Conservation (phyloP, 2,888 invertebrate genomes). For the Nemotelus nigrinus region DNA sequence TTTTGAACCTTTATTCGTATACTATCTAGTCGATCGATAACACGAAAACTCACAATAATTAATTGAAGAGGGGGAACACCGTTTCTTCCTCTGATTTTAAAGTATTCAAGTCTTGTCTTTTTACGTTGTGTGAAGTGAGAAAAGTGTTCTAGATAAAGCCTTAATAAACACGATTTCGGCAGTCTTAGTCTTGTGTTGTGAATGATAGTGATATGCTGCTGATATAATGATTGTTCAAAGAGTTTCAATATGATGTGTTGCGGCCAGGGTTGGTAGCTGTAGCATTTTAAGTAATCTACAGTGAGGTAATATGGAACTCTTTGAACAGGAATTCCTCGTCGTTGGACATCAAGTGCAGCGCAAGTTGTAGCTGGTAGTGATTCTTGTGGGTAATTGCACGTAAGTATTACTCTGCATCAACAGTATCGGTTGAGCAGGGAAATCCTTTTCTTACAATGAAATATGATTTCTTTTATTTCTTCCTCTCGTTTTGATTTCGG, state of each 20-base stretch:
- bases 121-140: background rate
- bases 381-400: conserved; percentile 52
- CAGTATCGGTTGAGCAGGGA: conserved; percentile 69
- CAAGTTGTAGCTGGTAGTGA: no score
- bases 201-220: background rate
- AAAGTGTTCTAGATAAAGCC: background rate
- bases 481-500: conserved; percentile 30
- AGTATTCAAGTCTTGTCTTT: no score
- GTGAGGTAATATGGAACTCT: conserved; percentile 57
- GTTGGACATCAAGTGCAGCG: no score
- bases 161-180: background rate
- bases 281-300: conserved; percentile 55
- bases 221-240: conserved; percentile 4
- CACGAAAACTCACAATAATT: no score
- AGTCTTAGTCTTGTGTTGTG: no score
- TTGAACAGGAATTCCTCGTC: conserved; percentile 3
- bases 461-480: conserved; percentile 45
- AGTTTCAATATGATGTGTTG: conserved; percentile 21
- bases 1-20: no score
- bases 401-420: conserved; percentile 68
- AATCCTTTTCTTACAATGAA: conserved; percentile 47
- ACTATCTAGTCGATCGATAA: no score
- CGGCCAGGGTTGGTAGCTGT: conserved; percentile 57
- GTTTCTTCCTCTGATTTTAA: no score
- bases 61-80: no score